Percentiles rank a stretch among this genome's conserved stretches.
Conservation (phyloP, 2,797 vertebrate species). For the Gymnothorax reevesii region DNA sequence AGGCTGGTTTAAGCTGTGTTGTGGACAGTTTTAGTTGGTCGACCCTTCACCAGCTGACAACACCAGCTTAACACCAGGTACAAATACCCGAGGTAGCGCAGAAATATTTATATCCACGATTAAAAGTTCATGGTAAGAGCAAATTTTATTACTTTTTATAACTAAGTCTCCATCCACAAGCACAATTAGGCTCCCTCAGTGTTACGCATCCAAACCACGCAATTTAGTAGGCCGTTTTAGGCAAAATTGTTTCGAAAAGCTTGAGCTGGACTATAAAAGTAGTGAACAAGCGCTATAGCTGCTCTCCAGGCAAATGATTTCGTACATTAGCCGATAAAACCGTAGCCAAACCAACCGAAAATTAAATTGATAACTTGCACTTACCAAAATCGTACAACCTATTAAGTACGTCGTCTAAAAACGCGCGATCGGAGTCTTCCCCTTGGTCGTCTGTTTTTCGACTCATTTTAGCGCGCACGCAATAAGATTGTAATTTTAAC, state of each 20-base stretch:
- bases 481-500: neutral
- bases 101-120: no score
- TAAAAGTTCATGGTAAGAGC: no score
- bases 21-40: no score
- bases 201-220: neutral
- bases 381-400: constrained; percentile 75
- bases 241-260: neutral
- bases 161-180: neutral
- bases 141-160: no score
- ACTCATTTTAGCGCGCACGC: neutral
- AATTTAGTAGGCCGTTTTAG: neutral
- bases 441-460: constrained; percentile 12
- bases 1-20: no score
- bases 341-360: constrained; percentile 33
- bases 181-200: neutral
- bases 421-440: constrained; percentile 48
- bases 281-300: neutral
- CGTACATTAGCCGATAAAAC: neutral
- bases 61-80: no score
- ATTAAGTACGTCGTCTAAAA: constrained; percentile 67
- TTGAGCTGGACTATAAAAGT: neutral
- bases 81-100: no score
- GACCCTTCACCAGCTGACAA: no score
- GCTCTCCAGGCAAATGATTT: neutral
- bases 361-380: constrained; percentile 28